A percentile compares a stretch with the other conserved stretches of the same genome.
phyloP scores from a whole-genome alignment of 2,888 invertebrate genomes.

The Pseudanteris insignis region DNA sequence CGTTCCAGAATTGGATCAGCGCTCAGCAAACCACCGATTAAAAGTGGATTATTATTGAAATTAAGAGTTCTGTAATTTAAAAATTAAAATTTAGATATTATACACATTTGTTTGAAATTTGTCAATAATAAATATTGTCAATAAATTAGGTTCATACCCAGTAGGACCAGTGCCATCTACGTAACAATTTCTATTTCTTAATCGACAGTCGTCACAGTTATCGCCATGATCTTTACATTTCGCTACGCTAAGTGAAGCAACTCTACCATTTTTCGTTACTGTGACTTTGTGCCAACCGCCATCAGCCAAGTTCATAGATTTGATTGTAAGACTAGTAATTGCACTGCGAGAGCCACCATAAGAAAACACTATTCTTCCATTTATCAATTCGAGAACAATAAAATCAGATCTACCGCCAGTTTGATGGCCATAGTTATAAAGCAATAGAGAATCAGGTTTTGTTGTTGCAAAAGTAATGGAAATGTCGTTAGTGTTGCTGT shows the following conservation, averaged over 20 bases:
- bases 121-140: not conserved
- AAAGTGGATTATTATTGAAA: slow-evolving; percentile 87
- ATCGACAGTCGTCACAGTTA: slow-evolving; percentile 84
- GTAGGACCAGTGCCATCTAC: slow-evolving; percentile 87
- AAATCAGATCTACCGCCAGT: slow-evolving; percentile 91
- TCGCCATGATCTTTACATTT: slow-evolving; percentile 87
- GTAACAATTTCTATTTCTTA: slow-evolving; percentile 84
- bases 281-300: slow-evolving; percentile 93
- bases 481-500: slow-evolving; percentile 90
- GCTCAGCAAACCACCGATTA: slow-evolving; percentile 84
- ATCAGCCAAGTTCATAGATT: slow-evolving; percentile 77
- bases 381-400: slow-evolving; percentile 87
- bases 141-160: slow-evolving; percentile 73
- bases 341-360: slow-evolving; percentile 90
- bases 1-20: slow-evolving; percentile 89
- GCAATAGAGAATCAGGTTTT: slow-evolving; percentile 83
- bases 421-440: slow-evolving; percentile 91
- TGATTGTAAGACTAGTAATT: slow-evolving; percentile 81
- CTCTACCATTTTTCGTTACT: slow-evolving; percentile 86
- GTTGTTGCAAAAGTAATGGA: slow-evolving; percentile 91
- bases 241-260: slow-evolving; percentile 84
- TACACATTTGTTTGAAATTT: no score
- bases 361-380: slow-evolving; percentile 86
- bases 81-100: no score
- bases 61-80: slow-evolving; percentile 88